Evolutionary conservation across 1,140 invertebrate genomes (phyloP).

Genomic region (Dendroctonus ponderosae): DNA sequence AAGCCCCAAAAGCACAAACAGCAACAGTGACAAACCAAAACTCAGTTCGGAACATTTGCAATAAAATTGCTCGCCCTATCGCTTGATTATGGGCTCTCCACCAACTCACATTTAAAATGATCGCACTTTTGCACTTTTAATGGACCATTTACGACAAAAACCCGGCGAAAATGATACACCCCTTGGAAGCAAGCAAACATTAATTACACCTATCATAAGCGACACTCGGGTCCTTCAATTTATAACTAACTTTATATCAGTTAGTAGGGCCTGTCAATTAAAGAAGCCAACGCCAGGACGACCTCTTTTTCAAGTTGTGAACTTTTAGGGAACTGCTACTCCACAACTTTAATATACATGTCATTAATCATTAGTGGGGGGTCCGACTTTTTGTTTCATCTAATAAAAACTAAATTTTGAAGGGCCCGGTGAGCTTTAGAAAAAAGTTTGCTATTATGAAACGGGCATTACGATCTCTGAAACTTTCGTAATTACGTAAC

Average conservation of each 20-base stretch:
- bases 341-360: slow-evolving; percentile 24
- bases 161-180: too few relatives aligned
- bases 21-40: too few relatives aligned
- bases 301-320: slow-evolving; percentile 20
- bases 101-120: too few relatives aligned
- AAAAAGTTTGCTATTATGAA: too few relatives aligned
- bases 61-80: too few relatives aligned
- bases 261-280: slow-evolving; percentile 14
- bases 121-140: too few relatives aligned
- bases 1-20: too few relatives aligned
- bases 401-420: slow-evolving; percentile 13
- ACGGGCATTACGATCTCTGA: too few relatives aligned
- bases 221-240: slow-evolving; percentile 18
- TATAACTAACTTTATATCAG: slow-evolving; percentile 26
- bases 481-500: too few relatives aligned
- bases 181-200: slow-evolving; percentile 9
- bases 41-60: too few relatives aligned
- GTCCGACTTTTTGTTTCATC: slow-evolving; percentile 13
- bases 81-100: too few relatives aligned
- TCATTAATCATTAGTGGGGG: slow-evolving; percentile 21
- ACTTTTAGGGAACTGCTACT: slow-evolving; percentile 13
- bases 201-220: slow-evolving; percentile 15
- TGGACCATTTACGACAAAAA: too few relatives aligned
- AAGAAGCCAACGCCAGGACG: slow-evolving; percentile 6
- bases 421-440: neutral